A percentile compares a stretch with the other conserved stretches of the same genome.
Evolutionary conservation across 2,797 vertebrate genomes (phyloP).

Genomic region (Anguilla marmorata): DNA sequence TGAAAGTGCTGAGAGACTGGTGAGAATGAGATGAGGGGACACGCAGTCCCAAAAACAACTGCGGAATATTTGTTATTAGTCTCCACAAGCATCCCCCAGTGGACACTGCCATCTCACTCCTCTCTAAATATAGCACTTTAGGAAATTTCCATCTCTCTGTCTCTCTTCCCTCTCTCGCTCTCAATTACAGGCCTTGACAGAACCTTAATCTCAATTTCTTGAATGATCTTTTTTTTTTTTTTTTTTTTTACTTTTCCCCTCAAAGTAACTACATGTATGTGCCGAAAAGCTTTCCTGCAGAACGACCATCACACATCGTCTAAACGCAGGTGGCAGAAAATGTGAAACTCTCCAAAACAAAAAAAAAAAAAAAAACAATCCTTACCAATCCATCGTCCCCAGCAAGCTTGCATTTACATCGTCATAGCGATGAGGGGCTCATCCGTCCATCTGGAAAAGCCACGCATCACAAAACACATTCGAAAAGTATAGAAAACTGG

Average conservation of each 20-base stretch:
- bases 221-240: neutral
- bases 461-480: neutral
- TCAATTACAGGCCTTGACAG: too few relatives aligned
- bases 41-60: neutral
- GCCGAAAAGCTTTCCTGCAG: neutral
- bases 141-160: conserved; percentile 17
- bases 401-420: neutral
- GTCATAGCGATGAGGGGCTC: neutral
- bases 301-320: neutral
- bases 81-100: neutral
- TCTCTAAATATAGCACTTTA: conserved; percentile 17
- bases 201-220: neutral
- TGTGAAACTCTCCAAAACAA: neutral
- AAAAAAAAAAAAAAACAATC: neutral
- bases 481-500: neutral
- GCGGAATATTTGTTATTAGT: neutral
- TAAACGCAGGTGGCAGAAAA: neutral
- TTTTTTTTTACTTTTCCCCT: neutral
- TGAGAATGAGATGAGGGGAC: neutral
- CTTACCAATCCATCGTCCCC: neutral
- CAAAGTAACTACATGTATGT: neutral
- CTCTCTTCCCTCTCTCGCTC: neutral
- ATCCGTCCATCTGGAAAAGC: neutral
- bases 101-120: neutral
- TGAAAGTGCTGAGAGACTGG: neutral